Base-by-base conservation (phyloP, 2,888 invertebrate species). In the Tetragonula carbonaria region DNA sequence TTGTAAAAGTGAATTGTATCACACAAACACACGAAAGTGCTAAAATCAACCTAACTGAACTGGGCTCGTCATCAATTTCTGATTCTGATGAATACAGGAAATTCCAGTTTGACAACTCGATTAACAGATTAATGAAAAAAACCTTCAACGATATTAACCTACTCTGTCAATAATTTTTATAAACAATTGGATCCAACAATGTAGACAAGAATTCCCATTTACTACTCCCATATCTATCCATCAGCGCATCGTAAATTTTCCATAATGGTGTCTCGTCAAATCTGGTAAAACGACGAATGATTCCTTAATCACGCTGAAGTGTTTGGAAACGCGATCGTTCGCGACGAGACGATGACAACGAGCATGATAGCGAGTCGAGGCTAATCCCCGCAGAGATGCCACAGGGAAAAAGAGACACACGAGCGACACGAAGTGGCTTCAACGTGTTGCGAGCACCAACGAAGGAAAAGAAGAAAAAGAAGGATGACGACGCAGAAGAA, bases 361-460 rank as follows among this genome's bases (percentile, higher is more conserved):
- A 53, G 65, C 53, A 28, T 51, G 65, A 63, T 74, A 74, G 45
- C 33, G 16, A 33, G 51, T 63, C 73, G 63, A 65, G 33, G 73
- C 51, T 73, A 78, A 78, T 73, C 62, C 73, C 53, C 45, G 57
- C 50, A 66, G 65, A 67, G 62, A 62, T 28, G 73, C 50, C 50
- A n/a, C 51, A 62, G 51, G 23, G 23, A 51, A 38, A 50, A 55
- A 50, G 62, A 62, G 79, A 63, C 68, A 75, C 75, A 75, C 75
- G 51, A 79, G 51, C 53, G 55, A 62, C 68, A 55, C 65, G 66
- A 72, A 38, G 72, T 66, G 78, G 70, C 59, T 79, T 79, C 62
- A 21, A 45, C 62, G 18, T n/a, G 23, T 5, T 13, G 28, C 45
- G 62, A 21, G 72, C 23, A 50, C 21, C 62, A 45, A 13, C 45